These are phyloP conservation scores for Macropus fuliginosus DNA, from an alignment of 2,797 vertebrate species.

Conservation along the genomic window DNA sequence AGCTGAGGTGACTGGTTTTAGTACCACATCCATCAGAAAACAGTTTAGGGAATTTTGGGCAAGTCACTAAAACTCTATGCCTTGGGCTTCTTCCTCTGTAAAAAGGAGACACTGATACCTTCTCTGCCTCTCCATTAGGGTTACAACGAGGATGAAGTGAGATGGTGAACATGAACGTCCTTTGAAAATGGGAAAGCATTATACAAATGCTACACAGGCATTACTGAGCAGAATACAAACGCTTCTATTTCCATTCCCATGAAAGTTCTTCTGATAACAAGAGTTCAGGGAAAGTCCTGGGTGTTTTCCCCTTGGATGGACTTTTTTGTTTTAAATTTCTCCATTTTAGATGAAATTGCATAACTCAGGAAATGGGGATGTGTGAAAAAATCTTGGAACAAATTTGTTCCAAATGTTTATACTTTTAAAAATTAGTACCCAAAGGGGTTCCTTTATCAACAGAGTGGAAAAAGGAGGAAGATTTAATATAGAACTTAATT, in stretches of 20 bases:
- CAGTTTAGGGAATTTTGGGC: not conserved
- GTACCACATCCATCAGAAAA: not conserved
- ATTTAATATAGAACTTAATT: conserved; percentile 41
- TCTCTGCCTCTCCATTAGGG: not conserved
- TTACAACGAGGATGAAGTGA: conserved; percentile 20
- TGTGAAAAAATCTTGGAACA: conserved; percentile 26
- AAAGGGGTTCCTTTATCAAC: conserved; percentile 51
- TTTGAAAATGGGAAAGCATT: conserved; percentile 12
- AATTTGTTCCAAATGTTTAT: conserved; percentile 13
- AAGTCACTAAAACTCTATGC: not conserved
- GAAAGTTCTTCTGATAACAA: not conserved
- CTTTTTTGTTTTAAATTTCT: conserved; percentile 39
- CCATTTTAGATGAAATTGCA: conserved; percentile 40
- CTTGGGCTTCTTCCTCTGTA: not conserved
- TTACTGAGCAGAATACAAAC: not conserved
- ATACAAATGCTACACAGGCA: not conserved
- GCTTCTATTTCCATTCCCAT: not conserved
- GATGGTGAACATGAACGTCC: not conserved
- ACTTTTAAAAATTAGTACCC: conserved; percentile 24
- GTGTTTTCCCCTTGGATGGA: not conserved
- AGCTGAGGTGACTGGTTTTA: not conserved
- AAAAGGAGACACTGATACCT: not conserved
- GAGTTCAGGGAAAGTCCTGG: not conserved
- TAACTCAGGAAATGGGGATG: conserved; percentile 13
- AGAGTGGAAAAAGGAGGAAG: conserved; percentile 40